Base-by-base conservation (phyloP, 92 coral and sea anemone species). In the Epizoanthus illoricatus region DNA sequence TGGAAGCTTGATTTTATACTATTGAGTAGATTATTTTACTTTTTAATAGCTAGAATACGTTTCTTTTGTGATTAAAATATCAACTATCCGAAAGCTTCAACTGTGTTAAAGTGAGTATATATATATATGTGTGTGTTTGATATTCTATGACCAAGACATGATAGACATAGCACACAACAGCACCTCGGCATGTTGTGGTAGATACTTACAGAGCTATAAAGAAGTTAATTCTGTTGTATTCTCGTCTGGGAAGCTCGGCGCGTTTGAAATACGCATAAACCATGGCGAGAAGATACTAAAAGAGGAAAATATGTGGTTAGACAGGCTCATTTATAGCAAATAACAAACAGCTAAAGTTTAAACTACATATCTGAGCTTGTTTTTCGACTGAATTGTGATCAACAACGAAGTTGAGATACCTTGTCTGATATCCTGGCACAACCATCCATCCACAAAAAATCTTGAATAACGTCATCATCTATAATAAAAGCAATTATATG, bases 401-500 rank as follows among this genome's bases (percentile, higher is more conserved):
- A 36, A 13, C 52, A 13, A 23, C 17, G 5, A 63, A 62, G 45
- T 47, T 61, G 66, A 41, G 85, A 52, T 84, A 97, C 99, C 81
- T 97, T 97, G 89, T 97, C 99, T 58, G 99, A 97, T 41, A 97
- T 93, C 70, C 88, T 91, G 56, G 92, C 94, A 75, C 99, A 97
- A n/a, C 92, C 89, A 87, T 97, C 99, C 99, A 97, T 91, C 99
- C 99, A 97, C 43, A 97, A 90, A 45, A 97, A 97, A 81, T 97
- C 99, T 87, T 92, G 98, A 85, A 97, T 93, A 76, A 90, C 72
- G 85, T 97, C 98, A 85, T 97, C 99, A 84, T 97, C 99, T 97
- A 80, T 45, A 36, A 63, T 55, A 21, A 17, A 81, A 17, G 4
- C 45, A 6, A 86, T 56, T 28, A 8, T 8, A 65, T 9, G 1